Conservation (phyloP, 37 sponge, comb jelly and placozoan species). For the Halisarca cf. caerulea region DNA sequence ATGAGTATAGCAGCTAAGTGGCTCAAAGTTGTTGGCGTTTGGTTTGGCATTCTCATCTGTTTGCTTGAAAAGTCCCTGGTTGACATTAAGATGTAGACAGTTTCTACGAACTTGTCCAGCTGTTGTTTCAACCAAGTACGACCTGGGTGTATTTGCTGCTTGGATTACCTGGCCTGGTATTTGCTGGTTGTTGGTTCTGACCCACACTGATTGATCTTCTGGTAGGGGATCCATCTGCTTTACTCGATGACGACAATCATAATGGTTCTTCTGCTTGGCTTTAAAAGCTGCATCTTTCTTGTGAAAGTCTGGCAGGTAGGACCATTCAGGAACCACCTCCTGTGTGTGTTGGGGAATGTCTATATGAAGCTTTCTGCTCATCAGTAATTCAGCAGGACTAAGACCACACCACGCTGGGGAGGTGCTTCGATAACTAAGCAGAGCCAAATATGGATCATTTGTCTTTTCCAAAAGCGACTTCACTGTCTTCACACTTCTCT, state of each 20-base stretch:
- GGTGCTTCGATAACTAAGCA: too few relatives aligned
- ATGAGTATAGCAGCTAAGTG: not conserved
- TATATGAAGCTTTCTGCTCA: too few relatives aligned
- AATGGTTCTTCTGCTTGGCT: not conserved
- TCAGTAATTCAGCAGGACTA: too few relatives aligned
- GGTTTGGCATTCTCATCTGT: too few relatives aligned
- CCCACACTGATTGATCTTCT: constrained; percentile 13
- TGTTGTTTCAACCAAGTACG: constrained; percentile 6
- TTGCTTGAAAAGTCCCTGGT: too few relatives aligned
- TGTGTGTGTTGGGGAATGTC: too few relatives aligned
- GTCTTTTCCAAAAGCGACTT: too few relatives aligned
- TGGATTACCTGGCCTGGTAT: not conserved
- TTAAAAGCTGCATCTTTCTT: not conserved
- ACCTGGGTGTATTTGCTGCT: not conserved
- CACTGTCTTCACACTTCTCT: too few relatives aligned
- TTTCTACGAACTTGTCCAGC: constrained; percentile 16
- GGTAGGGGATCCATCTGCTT: not conserved
- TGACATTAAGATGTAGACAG: not conserved
- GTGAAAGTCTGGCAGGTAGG: too few relatives aligned
- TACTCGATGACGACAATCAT: not conserved
- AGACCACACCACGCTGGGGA: too few relatives aligned
- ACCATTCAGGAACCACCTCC: too few relatives aligned
- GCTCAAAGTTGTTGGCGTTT: not conserved
- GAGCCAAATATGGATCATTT: too few relatives aligned
- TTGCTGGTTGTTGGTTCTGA: not conserved